These are phyloP conservation scores for Bombus superbus DNA, from an alignment of 1,140 invertebrate species.

Conservation along the genomic window DNA sequence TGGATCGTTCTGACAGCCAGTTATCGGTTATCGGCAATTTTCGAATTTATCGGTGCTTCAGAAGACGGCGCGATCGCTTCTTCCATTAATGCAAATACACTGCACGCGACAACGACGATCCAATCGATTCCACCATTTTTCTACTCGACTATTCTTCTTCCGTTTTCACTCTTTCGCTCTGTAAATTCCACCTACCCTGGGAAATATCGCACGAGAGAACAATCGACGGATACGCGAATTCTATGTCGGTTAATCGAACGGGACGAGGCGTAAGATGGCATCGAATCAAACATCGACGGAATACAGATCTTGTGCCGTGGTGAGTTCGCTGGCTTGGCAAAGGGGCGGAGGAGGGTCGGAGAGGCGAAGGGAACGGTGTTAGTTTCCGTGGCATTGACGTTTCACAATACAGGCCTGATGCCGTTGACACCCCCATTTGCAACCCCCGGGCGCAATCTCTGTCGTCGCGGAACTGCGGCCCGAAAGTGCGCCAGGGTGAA, in stretches of 20 bases:
- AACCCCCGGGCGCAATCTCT: slow-evolving; percentile 67
- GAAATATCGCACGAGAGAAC: background rate
- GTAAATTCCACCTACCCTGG: background rate
- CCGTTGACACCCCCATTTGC: slow-evolving; percentile 77
- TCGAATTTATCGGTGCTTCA: slow-evolving; percentile 70
- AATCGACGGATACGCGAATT: background rate
- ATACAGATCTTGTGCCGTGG: slow-evolving; percentile 66
- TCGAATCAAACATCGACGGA: slow-evolving; percentile 51
- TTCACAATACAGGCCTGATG: slow-evolving; percentile 77
- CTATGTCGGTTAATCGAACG: slow-evolving; percentile 68
- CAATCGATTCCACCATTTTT: background rate
- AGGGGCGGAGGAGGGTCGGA: slow-evolving; percentile 40
- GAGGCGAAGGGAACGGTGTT: slow-evolving; percentile 68
- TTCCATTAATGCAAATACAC: slow-evolving; percentile 41
- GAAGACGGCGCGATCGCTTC: slow-evolving; percentile 60
- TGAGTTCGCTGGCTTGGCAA: slow-evolving; percentile 32
- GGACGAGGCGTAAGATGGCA: slow-evolving; percentile 66
- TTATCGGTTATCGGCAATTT: slow-evolving; percentile 78
- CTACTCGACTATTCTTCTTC: background rate
- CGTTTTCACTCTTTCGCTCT: no score
- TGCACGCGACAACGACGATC: background rate
- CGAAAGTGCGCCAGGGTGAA: slow-evolving; percentile 68
- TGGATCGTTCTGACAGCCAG: slow-evolving; percentile 74
- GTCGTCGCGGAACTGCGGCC: slow-evolving; percentile 60
- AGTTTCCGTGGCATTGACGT: slow-evolving; percentile 78